Base-by-base conservation (phyloP, 2,797 vertebrate species). In the Typhlichthys eigenmanni region DNA sequence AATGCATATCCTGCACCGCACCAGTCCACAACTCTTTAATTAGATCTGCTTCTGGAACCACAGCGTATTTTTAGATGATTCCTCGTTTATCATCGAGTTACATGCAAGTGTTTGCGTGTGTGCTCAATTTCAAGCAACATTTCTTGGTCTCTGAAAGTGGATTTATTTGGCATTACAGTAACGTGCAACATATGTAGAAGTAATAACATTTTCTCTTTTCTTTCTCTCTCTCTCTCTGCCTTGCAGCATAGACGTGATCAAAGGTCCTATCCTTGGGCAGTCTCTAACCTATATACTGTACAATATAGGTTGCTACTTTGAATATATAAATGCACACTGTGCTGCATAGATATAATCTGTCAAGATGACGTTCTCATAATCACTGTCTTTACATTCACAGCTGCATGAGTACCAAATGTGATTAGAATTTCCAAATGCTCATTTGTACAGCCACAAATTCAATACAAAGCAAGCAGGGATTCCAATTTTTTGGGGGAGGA, bases 21-120 rank as follows among this genome's bases (percentile, higher is more conserved):
- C 70, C 82, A 74, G 74, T 79, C 76, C 71, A 56, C 62, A 51
- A 57, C 64, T 34, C 54, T 79, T 81, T 86, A 83, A 88, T 88
- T 81, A 78, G 76, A 72, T 1, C 59, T 47, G 60, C 76, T 76
- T 38, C 55, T 53, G 59, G 69, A 56, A 71, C 13, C 47, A 38
- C 55, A 54, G 47, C 29, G 58, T 48, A 59, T 56, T 79, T 72
- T 75, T 72, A 74, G 16, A 10, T 53, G 51, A 10, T 11, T 53
- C 14, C 34, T 38, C 34, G 8, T 6, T 43, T 43, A 43, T 8
- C 38, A 43, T 43, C 38, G 38, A 9, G 38, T 43, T 43, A 43
- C 7, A 7, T 43, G 38, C 38, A 8, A 43, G 13, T 58, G 56
- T 47, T 13, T 38, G 32, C 11, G 6, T 38, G 54, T 38, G 54